These are phyloP conservation scores for Epinotia nisella DNA, from an alignment of 2,888 invertebrate genomes.

Conservation along the genomic window DNA sequence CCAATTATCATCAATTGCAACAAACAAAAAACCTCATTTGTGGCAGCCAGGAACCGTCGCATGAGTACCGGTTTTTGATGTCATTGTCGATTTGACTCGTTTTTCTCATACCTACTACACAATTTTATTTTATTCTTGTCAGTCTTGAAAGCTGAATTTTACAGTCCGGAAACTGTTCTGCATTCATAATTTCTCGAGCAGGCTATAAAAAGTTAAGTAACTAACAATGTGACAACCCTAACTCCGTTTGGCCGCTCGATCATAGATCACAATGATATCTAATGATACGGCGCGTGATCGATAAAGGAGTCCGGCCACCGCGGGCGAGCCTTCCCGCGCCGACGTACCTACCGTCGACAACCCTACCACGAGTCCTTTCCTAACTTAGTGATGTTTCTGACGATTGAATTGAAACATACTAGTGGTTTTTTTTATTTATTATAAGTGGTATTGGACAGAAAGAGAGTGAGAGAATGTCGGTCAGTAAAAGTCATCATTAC, in stretches of 20 bases:
- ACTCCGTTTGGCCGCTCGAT: constrained; percentile 63
- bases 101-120: too few species aligned
- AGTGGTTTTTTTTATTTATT: neutral
- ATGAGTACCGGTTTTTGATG: too few species aligned
- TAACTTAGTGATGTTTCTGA: neutral
- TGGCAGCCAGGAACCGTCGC: too few species aligned
- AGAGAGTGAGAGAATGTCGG: neutral
- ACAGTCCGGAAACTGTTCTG: too few species aligned
- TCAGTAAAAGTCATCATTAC: neutral
- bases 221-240: constrained; percentile 63
- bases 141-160: too few species aligned
- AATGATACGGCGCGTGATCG: constrained; percentile 80
- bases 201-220: too few species aligned
- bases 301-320: constrained; percentile 75
- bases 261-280: constrained; percentile 82
- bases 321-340: constrained; percentile 65
- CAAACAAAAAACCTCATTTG: too few species aligned
- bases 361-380: constrained; percentile 24
- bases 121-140: too few species aligned
- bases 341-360: constrained; percentile 43
- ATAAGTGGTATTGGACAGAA: neutral
- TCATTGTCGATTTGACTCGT: too few species aligned
- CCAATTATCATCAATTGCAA: too few species aligned
- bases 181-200: too few species aligned
- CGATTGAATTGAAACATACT: neutral